Percentiles rank a stretch among this genome's conserved stretches.
These are phyloP conservation scores for Luidia sarsii DNA, from an alignment of 53 echinoderm and acorn worm species.

Conservation along the genomic window DNA sequence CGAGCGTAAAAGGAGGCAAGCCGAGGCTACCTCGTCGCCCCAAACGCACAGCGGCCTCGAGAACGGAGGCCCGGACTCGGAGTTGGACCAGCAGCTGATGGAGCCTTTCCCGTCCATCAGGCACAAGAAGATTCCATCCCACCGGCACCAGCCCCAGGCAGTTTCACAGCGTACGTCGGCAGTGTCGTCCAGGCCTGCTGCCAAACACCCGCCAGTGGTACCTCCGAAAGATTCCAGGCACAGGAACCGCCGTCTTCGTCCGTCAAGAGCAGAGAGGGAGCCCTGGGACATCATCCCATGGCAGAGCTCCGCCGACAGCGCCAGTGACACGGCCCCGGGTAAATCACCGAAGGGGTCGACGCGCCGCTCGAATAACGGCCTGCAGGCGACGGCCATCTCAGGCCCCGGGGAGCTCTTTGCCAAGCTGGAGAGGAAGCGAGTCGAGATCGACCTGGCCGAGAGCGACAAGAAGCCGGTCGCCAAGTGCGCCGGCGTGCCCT, in stretches of 20 bases:
- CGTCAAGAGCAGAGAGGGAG: not conserved
- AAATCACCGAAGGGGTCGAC: not conserved
- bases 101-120: not conserved
- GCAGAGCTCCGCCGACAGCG: not conserved
- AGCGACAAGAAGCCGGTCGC: not conserved
- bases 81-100: not conserved
- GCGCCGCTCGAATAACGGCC: not conserved
- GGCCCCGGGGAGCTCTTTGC: not conserved
- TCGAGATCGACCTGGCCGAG: not conserved
- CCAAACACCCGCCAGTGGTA: constrained; percentile 16
- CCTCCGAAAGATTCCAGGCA: constrained; percentile 13
- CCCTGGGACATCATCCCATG: not conserved
- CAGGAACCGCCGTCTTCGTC: constrained; percentile 7
- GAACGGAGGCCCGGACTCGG: not conserved
- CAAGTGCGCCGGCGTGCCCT: constrained; percentile 11
- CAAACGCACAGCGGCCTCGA: not conserved
- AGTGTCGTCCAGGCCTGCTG: not conserved
- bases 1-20: constrained; percentile 1
- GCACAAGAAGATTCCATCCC: not conserved
- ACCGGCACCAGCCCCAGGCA: not conserved
- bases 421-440: not conserved
- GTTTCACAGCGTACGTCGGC: not conserved
- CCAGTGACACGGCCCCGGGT: not conserved
- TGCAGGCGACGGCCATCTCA: not conserved
- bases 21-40: not conserved